Conservation (phyloP, 2,888 invertebrate genomes). For the Cecidostiba fungosa region DNA sequence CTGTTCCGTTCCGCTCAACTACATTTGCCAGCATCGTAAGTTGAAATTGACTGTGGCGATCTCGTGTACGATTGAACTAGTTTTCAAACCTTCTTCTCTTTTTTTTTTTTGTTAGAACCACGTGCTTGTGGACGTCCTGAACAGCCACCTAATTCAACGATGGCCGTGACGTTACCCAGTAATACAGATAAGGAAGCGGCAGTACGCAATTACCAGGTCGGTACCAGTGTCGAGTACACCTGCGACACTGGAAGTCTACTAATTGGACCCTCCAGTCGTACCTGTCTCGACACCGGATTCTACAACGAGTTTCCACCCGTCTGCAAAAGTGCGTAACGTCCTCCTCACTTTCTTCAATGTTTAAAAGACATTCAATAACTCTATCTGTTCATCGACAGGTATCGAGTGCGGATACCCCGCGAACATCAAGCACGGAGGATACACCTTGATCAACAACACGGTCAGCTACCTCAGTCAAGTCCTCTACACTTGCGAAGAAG, state of each 20-base stretch:
- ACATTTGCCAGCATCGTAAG: slow-evolving; percentile 96
- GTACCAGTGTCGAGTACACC: slow-evolving; percentile 90
- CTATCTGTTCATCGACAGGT: slow-evolving; percentile 83
- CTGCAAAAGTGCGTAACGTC: slow-evolving; percentile 87
- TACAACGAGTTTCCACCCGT: slow-evolving; percentile 96
- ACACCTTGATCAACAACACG: slow-evolving; percentile 91
- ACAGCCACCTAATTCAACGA: slow-evolving; percentile 95
- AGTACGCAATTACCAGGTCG: slow-evolving; percentile 87
- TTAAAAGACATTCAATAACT: background rate
- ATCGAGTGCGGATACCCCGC: slow-evolving; percentile 96
- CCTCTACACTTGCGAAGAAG: slow-evolving; percentile 90
- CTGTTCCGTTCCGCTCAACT: slow-evolving; percentile 91
- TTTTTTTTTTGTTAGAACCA: slow-evolving; percentile 84
- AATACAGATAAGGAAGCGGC: slow-evolving; percentile 81
- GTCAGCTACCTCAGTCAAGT: slow-evolving; percentile 94
- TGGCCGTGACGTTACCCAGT: slow-evolving; percentile 81
- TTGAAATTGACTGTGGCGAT: slow-evolving; percentile 70
- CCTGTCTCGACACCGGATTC: slow-evolving; percentile 94
- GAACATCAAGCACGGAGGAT: slow-evolving; percentile 90
- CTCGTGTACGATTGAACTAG: background rate
- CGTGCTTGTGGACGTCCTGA: slow-evolving; percentile 95
- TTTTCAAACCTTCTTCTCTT: background rate
- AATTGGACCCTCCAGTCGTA: slow-evolving; percentile 91
- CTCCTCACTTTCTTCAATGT: background rate
- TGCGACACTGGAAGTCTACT: slow-evolving; percentile 93